Evolutionary conservation across 2,797 vertebrate genomes (phyloP).

Genomic region (Tachyglossus aculeatus): DNA sequence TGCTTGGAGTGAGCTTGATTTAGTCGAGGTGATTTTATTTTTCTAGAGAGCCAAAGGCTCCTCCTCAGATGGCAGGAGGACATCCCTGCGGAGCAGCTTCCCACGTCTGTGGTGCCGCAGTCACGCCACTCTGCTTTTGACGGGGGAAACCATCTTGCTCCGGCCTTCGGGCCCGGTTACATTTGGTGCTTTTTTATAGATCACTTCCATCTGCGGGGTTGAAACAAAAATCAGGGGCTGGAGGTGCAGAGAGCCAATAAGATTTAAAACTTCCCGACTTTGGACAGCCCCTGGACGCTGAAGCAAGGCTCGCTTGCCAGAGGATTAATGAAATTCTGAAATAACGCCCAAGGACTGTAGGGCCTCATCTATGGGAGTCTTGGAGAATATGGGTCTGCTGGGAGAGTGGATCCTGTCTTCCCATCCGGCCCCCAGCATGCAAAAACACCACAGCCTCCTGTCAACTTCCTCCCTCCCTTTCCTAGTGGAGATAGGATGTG

Average conservation of each 20-base stretch:
- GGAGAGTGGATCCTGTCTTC: neutral
- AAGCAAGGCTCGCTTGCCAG: neutral
- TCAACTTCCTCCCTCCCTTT: too few species aligned
- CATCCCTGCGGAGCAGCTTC: neutral
- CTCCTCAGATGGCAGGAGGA: conserved; percentile 9
- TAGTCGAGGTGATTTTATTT: conserved; percentile 34
- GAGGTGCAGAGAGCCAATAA: neutral
- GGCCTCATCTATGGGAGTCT: neutral
- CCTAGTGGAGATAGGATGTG: too few species aligned
- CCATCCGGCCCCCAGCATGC: neutral
- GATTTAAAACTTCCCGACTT: neutral
- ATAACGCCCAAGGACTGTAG: neutral
- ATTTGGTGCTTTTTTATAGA: conserved; percentile 13
- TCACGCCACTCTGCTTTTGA: conserved; percentile 12
- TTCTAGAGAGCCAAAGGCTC: conserved; percentile 25
- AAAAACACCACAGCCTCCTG: too few species aligned
- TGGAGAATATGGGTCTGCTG: neutral
- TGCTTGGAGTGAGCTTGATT: conserved; percentile 4
- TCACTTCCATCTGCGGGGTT: conserved; percentile 27
- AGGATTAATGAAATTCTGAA: neutral
- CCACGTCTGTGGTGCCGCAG: neutral
- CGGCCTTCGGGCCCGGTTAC: neutral
- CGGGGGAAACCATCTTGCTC: conserved; percentile 26
- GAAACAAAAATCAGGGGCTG: conserved; percentile 4
- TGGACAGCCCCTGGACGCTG: neutral